phyloP scores from a whole-genome alignment of 1,140 invertebrate genomes.

The Aphaenogaster floridana region DNA sequence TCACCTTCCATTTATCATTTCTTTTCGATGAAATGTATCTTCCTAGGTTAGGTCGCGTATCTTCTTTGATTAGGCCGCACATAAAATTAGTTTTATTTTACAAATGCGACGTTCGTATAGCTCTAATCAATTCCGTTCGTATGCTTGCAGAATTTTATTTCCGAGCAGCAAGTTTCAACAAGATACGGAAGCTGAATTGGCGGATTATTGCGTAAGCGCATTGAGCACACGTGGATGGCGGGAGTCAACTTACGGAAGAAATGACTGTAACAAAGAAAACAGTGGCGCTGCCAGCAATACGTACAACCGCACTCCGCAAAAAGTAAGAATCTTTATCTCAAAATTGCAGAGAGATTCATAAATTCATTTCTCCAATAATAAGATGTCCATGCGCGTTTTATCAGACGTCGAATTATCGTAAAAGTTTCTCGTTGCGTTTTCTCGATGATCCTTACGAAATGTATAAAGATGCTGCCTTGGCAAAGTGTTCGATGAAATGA shows the following conservation, averaged over 20 bases:
- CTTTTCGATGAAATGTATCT: not conserved
- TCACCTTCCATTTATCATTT: not conserved
- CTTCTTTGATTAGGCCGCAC: not conserved
- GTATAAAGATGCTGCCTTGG: not conserved
- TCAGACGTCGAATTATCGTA: not conserved
- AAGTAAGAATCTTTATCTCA: constrained; percentile 72
- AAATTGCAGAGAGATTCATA: not conserved
- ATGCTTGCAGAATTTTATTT: not conserved
- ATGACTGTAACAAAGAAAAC: constrained; percentile 79
- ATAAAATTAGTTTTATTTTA: not conserved
- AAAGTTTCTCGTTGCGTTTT: not conserved
- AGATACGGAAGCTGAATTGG: not conserved
- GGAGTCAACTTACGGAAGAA: not conserved
- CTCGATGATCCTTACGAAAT: not conserved
- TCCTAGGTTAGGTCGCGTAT: not conserved
- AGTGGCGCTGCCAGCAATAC: constrained; percentile 73
- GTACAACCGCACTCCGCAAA: constrained; percentile 76
- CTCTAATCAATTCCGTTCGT: constrained; percentile 3
- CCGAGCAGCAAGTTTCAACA: not conserved
- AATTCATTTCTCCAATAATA: not conserved
- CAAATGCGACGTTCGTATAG: not conserved
- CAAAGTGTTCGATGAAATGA: not conserved
- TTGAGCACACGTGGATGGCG: not conserved
- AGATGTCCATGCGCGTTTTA: not conserved
- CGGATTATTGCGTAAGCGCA: not conserved